Evolutionary conservation across 1,140 invertebrate species (phyloP).

Genomic region (Subanguina moxae): DNA sequence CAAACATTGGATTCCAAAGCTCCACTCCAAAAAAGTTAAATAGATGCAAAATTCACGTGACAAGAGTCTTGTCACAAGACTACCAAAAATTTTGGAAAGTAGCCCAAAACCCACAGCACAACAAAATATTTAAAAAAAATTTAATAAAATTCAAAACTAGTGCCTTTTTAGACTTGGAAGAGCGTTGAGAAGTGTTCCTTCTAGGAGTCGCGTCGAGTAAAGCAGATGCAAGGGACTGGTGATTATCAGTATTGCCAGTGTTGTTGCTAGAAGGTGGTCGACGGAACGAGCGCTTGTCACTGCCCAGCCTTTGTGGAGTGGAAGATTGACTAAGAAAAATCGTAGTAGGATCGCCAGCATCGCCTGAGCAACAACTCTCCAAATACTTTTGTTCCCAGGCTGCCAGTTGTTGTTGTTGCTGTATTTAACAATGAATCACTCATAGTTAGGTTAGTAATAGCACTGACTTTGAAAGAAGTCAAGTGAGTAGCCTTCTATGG

Average conservation of each 20-base stretch:
- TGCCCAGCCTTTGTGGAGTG: neutral
- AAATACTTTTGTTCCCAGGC: slow-evolving; percentile 7
- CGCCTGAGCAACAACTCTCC: no score
- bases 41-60: no score
- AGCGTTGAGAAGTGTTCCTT: slow-evolving; percentile 28
- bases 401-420: slow-evolving; percentile 12
- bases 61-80: no score
- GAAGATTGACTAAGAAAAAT: neutral
- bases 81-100: no score
- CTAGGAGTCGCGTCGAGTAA: slow-evolving; percentile 43
- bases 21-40: no score
- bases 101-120: no score
- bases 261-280: slow-evolving; percentile 33
- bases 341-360: neutral
- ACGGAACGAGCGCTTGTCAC: slow-evolving; percentile 55
- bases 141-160: slow-evolving; percentile 13
- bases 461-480: neutral
- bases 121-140: no score
- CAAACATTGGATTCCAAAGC: no score
- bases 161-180: slow-evolving; percentile 49
- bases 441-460: neutral
- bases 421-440: slow-evolving; percentile 4
- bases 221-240: slow-evolving; percentile 50
- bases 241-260: neutral
- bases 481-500: neutral